A percentile compares a stretch with the other conserved stretches of the same genome.
Evolutionary conservation across 2,113 vertebrate species (phyloP).

Genomic region (Epinephelus cyanopodus): DNA sequence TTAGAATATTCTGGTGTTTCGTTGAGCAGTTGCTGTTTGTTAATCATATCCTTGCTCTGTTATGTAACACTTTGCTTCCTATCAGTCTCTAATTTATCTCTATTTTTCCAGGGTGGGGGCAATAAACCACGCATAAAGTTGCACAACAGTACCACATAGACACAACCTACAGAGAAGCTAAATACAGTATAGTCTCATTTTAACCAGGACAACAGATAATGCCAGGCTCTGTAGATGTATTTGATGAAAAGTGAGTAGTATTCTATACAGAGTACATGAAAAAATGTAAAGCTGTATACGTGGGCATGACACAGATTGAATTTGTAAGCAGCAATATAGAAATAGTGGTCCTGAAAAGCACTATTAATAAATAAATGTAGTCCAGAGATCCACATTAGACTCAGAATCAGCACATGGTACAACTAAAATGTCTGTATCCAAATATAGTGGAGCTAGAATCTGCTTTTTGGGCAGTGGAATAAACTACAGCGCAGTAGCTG

Average conservation of each 20-base stretch:
- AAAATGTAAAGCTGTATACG: neutral
- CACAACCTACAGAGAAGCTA: too few relatives aligned
- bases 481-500: slow-evolving; percentile 48
- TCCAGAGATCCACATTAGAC: slow-evolving; percentile 12
- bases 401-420: slow-evolving; percentile 3
- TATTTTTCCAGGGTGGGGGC: neutral
- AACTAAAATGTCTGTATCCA: slow-evolving; percentile 54
- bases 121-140: neutral
- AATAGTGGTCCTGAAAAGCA: neutral
- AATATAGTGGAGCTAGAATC: slow-evolving; percentile 58
- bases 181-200: too few relatives aligned
- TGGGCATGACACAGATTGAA: neutral
- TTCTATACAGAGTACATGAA: neutral
- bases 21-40: neutral
- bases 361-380: neutral
- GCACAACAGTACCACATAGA: neutral
- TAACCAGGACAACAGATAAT: neutral
- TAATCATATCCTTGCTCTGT: neutral
- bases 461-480: slow-evolving; percentile 53
- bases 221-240: neutral
- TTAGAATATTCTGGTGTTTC: neutral
- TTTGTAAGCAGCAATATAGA: neutral
- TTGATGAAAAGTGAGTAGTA: neutral
- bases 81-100: neutral
- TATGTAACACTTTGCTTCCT: neutral